phyloP scores from a whole-genome alignment of 2,113 vertebrate species.

The Kryptolebias marmoratus region DNA sequence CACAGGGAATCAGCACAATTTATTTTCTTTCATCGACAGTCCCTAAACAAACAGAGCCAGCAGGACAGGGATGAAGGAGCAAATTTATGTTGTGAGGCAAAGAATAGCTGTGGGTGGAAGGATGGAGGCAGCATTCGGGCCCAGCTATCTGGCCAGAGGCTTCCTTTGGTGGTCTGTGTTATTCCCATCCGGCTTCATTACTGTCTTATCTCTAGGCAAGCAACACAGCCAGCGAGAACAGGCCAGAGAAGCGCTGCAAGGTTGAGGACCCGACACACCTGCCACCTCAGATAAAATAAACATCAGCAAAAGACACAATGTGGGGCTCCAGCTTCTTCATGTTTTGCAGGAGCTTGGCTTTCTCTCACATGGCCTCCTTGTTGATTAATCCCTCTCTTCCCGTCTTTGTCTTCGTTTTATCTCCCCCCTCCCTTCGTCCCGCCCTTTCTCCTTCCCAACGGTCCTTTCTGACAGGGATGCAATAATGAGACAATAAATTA shows the following conservation, averaged over 20 bases:
- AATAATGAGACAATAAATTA: slow-evolving; percentile 76
- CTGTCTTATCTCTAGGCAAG: slow-evolving; percentile 71
- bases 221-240: slow-evolving; percentile 56
- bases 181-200: slow-evolving; percentile 77
- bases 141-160: slow-evolving; percentile 48
- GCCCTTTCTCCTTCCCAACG: slow-evolving; percentile 27
- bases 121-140: slow-evolving; percentile 35
- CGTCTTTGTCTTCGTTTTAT: slow-evolving; percentile 21
- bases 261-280: slow-evolving; percentile 70
- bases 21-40: slow-evolving; percentile 56
- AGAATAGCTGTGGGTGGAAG: slow-evolving; percentile 43
- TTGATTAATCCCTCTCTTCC: slow-evolving; percentile 58
- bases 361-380: slow-evolving; percentile 22
- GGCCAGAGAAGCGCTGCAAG: slow-evolving; percentile 51
- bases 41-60: slow-evolving; percentile 68
- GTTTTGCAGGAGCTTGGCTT: slow-evolving; percentile 17
- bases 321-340: slow-evolving; percentile 17
- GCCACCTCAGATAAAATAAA: slow-evolving; percentile 78
- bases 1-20: slow-evolving; percentile 50
- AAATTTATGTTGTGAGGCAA: slow-evolving; percentile 71
- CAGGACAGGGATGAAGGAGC: slow-evolving; percentile 61
- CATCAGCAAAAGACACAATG: slow-evolving; percentile 66
- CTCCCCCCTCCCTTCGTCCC: slow-evolving; percentile 4
- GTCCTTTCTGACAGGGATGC: slow-evolving; percentile 51
- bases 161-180: slow-evolving; percentile 62